phyloP scores from a whole-genome alignment of 2,797 vertebrate species.

The Neostethus bicornis region DNA sequence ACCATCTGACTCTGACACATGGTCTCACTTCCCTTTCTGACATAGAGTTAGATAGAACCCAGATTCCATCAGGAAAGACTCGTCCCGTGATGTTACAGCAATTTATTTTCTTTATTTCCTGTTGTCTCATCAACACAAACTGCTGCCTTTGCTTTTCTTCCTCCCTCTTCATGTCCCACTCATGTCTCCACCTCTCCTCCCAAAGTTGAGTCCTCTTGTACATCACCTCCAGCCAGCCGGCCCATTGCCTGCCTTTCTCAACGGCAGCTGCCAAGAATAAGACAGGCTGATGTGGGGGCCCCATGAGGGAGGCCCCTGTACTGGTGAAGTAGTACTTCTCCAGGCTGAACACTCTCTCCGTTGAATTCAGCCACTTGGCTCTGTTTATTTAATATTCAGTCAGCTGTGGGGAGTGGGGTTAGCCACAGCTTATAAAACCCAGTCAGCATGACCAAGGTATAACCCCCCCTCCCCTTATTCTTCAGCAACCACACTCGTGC shows the following conservation, averaged over 20 bases:
- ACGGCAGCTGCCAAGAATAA: slow-evolving; percentile 80
- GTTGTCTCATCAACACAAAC: slow-evolving; percentile 64
- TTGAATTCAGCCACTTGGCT: slow-evolving; percentile 80
- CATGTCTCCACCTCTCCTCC: slow-evolving; percentile 11
- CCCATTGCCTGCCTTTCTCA: slow-evolving; percentile 63
- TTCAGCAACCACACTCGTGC: slow-evolving; percentile 11
- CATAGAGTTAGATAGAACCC: slow-evolving; percentile 9
- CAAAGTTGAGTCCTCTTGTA: slow-evolving; percentile 29
- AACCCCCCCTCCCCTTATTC: slow-evolving; percentile 52
- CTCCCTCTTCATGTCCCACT: slow-evolving; percentile 42
- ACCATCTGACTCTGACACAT: slow-evolving; percentile 38
- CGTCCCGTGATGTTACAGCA: slow-evolving; percentile 9
- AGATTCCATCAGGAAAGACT: slow-evolving; percentile 37
- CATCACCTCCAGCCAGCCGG: slow-evolving; percentile 46
- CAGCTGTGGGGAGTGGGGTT: slow-evolving; percentile 86
- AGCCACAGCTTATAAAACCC: slow-evolving; percentile 86
- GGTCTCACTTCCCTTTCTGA: slow-evolving; percentile 21
- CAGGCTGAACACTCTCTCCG: slow-evolving; percentile 66
- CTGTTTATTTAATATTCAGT: slow-evolving; percentile 87
- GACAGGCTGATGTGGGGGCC: slow-evolving; percentile 77
- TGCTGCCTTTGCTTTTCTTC: slow-evolving; percentile 42
- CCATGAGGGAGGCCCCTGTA: slow-evolving; percentile 55
- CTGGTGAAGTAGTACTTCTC: slow-evolving; percentile 61
- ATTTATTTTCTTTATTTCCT: slow-evolving; percentile 36
- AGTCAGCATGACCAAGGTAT: slow-evolving; percentile 81